These are phyloP conservation scores for Diplazon laetatorius DNA, from an alignment of 2,888 invertebrate species.

Conservation along the genomic window DNA sequence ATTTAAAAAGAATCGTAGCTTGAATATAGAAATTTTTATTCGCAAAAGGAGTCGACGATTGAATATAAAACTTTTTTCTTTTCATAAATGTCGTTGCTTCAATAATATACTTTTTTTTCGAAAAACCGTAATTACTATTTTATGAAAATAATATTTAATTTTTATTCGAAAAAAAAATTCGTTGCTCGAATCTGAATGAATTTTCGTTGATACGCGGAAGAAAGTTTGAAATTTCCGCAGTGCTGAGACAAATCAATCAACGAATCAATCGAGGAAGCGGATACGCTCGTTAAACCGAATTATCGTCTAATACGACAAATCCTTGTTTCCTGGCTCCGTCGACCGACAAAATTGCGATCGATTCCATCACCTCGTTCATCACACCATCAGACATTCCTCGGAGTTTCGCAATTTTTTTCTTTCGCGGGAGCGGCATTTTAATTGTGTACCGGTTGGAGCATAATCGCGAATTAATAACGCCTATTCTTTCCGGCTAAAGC, in stretches of 20 bases:
- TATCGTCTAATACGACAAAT: constrained; percentile 19
- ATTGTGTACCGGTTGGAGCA: constrained; percentile 65
- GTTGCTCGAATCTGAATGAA: too few species aligned
- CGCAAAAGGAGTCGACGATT: too few species aligned
- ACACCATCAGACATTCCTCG: constrained; percentile 64
- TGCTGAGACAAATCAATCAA: constrained; percentile 6
- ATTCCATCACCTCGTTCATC: constrained; percentile 63
- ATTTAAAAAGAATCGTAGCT: too few species aligned
- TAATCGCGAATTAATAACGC: constrained; percentile 75
- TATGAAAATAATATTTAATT: too few species aligned
- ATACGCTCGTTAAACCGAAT: constrained; percentile 35
- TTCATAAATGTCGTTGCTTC: too few species aligned
- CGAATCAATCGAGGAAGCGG: constrained; percentile 37
- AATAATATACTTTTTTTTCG: too few species aligned
- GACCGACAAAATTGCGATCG: constrained; percentile 57
- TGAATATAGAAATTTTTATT: too few species aligned
- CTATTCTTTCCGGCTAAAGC: constrained; percentile 40
- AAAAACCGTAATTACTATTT: too few species aligned
- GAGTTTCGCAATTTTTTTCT: constrained; percentile 55
- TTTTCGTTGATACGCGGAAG: too few species aligned
- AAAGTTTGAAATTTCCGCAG: neutral
- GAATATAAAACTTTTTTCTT: too few species aligned
- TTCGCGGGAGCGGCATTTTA: constrained; percentile 75
- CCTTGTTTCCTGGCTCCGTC: constrained; percentile 39
- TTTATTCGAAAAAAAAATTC: neutral